Conservation (phyloP, 2,113 vertebrate species). For the Rhea americana region DNA sequence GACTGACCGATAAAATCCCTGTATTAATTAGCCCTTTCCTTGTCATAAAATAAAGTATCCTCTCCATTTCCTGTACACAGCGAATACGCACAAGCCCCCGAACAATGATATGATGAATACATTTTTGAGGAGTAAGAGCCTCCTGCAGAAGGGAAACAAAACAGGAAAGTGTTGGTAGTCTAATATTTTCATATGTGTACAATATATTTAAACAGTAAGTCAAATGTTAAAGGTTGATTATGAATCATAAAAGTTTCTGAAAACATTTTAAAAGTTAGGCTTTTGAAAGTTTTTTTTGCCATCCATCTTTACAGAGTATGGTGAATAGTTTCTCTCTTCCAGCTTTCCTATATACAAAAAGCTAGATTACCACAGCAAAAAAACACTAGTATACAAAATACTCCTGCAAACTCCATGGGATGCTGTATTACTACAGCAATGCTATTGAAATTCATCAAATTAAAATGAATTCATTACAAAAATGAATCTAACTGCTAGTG, state of each 20-base stretch:
- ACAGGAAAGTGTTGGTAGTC: neutral
- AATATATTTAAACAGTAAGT: neutral
- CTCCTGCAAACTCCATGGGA: neutral
- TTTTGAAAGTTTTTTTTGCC: neutral
- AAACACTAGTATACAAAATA: neutral
- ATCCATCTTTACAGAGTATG: neutral
- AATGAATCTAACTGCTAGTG: neutral
- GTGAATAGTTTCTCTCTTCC: neutral
- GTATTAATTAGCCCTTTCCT: conserved; percentile 97
- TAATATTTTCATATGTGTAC: neutral
- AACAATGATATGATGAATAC: conserved; percentile 88
- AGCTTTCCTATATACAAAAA: neutral
- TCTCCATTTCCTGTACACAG: conserved; percentile 92
- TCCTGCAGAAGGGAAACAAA: conserved; percentile 78
- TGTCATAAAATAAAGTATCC: conserved; percentile 93
- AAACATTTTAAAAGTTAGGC: neutral
- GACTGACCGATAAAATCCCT: conserved; percentile 82
- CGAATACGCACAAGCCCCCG: conserved; percentile 93
- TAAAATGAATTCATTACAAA: neutral
- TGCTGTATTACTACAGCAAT: neutral
- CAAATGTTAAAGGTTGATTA: neutral
- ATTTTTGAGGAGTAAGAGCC: conserved; percentile 88
- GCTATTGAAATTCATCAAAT: neutral
- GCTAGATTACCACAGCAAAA: neutral
- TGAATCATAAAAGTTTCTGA: neutral